These are phyloP conservation scores for Eupeodes corollae DNA, from an alignment of 1,140 invertebrate species.

Conservation along the genomic window DNA sequence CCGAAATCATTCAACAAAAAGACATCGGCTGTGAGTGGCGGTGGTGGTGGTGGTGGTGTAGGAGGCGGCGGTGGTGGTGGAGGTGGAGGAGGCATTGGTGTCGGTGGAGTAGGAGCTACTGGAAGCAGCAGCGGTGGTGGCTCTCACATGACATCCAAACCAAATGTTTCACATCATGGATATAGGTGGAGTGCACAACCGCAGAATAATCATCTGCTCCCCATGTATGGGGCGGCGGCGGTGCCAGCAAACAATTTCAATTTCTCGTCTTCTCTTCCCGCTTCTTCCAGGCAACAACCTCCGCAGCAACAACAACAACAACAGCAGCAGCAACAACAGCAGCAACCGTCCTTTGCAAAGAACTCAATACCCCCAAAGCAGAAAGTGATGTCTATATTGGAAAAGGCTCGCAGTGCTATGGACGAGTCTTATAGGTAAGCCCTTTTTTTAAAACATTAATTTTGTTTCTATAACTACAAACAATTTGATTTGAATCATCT, in stretches of 20 bases:
- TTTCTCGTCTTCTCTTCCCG: not conserved
- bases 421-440: slow-evolving; percentile 57
- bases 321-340: slow-evolving; percentile 3
- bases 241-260: not conserved
- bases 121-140: not conserved
- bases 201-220: slow-evolving; percentile 5
- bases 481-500: not conserved
- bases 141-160: not conserved
- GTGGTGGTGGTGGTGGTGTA: not conserved
- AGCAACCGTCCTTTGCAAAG: slow-evolving; percentile 37
- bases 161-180: slow-evolving; percentile 7
- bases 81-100: not conserved
- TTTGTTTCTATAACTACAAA: too few species aligned
- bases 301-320: slow-evolving; percentile 9
- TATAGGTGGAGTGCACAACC: slow-evolving; percentile 16
- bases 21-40: slow-evolving; percentile 13
- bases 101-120: slow-evolving; percentile 1
- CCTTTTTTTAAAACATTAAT: not conserved
- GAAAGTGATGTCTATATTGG: slow-evolving; percentile 71
- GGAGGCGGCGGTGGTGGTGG: too few species aligned
- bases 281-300: slow-evolving; percentile 1
- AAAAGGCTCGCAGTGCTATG: slow-evolving; percentile 67
- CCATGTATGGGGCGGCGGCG: not conserved
- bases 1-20: slow-evolving; percentile 20
- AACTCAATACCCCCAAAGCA: slow-evolving; percentile 53